Conservation (phyloP, 2,113 vertebrate genomes). For the Lontra canadensis region DNA sequence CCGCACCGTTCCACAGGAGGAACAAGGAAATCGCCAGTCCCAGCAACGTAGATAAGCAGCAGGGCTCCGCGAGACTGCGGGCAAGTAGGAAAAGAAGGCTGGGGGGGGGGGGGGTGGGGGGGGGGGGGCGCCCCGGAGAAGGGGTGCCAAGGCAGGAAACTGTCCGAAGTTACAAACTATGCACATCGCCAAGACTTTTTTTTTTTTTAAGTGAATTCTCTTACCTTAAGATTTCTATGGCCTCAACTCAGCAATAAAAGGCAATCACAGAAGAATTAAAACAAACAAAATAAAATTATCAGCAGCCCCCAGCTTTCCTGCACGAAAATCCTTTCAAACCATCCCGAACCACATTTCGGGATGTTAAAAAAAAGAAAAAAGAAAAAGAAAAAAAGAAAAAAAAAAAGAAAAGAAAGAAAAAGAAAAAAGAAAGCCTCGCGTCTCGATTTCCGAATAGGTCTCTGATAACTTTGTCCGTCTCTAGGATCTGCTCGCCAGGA, state of each 20-base stretch:
- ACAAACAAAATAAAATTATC: conserved; percentile 46
- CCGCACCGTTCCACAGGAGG: conserved; percentile 41
- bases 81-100: not conserved
- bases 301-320: conserved; percentile 61
- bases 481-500: conserved; percentile 59
- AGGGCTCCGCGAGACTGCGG: conserved; percentile 23
- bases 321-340: conserved; percentile 64
- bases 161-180: conserved; percentile 53
- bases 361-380: conserved; percentile 42
- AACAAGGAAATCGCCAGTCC: conserved; percentile 62
- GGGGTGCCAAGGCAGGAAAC: conserved; percentile 47
- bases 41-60: conserved; percentile 40
- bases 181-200: conserved; percentile 50
- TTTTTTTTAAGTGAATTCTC: conserved; percentile 51
- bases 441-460: conserved; percentile 66
- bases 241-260: conserved; percentile 72
- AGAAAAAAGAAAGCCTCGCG: conserved; percentile 52
- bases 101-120: not conserved
- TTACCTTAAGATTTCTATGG: conserved; percentile 77
- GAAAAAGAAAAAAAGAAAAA: not conserved
- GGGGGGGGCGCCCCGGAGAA: not conserved
- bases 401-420: not conserved
- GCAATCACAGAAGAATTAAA: conserved; percentile 69
- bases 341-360: conserved; percentile 70
- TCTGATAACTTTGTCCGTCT: conserved; percentile 73